Evolutionary conservation across 2,797 vertebrate species (phyloP).

Genomic region (Oryzias sinensis): DNA sequence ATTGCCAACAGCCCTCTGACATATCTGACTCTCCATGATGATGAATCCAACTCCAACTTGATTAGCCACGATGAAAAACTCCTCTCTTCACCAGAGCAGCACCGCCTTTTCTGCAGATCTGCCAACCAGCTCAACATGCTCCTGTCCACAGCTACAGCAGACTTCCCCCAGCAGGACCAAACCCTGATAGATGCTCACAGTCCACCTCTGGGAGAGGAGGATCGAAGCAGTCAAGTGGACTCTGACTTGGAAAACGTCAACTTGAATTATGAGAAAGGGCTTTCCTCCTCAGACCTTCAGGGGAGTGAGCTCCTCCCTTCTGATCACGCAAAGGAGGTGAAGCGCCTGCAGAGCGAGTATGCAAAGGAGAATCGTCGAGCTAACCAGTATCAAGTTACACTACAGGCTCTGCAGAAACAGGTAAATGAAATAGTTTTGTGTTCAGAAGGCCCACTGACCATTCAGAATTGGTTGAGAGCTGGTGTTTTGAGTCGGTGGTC

Average conservation of each 20-base stretch:
- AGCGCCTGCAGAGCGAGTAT: conserved; percentile 56
- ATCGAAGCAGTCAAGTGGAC: not conserved
- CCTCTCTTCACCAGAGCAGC: conserved; percentile 53
- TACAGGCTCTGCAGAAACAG: conserved; percentile 78
- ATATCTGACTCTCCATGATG: conserved; percentile 63
- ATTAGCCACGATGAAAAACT: conserved; percentile 34
- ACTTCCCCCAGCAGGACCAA: conserved; percentile 45
- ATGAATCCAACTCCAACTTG: conserved; percentile 58
- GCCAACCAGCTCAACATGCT: conserved; percentile 65
- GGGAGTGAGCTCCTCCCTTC: not conserved
- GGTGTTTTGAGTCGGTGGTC: no score
- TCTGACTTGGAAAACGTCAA: conserved; percentile 33
- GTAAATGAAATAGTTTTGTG: conserved; percentile 26
- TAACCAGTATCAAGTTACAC: conserved; percentile 66
- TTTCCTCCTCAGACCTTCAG: conserved; percentile 15
- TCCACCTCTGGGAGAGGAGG: conserved; percentile 11
- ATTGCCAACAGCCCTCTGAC: conserved; percentile 62
- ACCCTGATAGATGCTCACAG: conserved; percentile 17
- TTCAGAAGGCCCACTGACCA: no score
- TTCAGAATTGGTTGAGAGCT: no score
- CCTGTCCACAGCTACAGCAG: conserved; percentile 48
- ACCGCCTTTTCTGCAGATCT: conserved; percentile 64
- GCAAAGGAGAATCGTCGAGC: conserved; percentile 63
- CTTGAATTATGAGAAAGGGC: conserved; percentile 9
- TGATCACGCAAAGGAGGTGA: conserved; percentile 60